Base-by-base conservation (phyloP, 2,113 vertebrate genomes). In the Abramis brama region DNA sequence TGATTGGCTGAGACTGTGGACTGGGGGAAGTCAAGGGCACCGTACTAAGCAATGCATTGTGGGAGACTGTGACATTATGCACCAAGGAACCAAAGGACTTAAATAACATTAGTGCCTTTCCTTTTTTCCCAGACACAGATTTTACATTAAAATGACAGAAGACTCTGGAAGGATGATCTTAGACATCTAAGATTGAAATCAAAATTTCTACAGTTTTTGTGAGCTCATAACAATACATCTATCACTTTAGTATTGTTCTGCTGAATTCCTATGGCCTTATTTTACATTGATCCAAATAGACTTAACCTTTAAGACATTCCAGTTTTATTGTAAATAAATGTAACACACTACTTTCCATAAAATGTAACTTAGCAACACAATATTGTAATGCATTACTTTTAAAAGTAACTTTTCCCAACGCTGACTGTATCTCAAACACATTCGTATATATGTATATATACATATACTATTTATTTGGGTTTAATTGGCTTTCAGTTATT, bases 391-490 rank as follows among this genome's bases (percentile, higher is more conserved):
- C 19, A 57, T 57, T 21, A 8, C 55, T 57, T 57, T 57, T 57
- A 57, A 57, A 55, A 55, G 52, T 55, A 55, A 57, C 2, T 57
- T 21, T 57, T 21, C 6, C 6, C 17, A 57, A 57, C 55, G 2
- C 55, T 57, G 55, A 57, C 19, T 57, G 91, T 91, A 92, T 93
- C 93, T 93, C 93, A 93, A 94, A 93, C 93, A 93, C 91, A 94
- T 93, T 1, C 1, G 5, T 33, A 33, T 33, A 4, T 33, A 33
- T 33, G 3, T 39, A 39, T 39, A 7, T 39, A 7, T 39, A 39
- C 6, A 93, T 91, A 93, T 92, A 94, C 93, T 91, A 93, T 93
- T 94, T 93, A 93, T 94, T 94, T 94, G 93, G 92, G 93, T 93
- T 93, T 94, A 91, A 92, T 92, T 93, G 91, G 93, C 92, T 94